Conservation (phyloP, 1,140 invertebrate species). For the Drosophila prosaltans region DNA sequence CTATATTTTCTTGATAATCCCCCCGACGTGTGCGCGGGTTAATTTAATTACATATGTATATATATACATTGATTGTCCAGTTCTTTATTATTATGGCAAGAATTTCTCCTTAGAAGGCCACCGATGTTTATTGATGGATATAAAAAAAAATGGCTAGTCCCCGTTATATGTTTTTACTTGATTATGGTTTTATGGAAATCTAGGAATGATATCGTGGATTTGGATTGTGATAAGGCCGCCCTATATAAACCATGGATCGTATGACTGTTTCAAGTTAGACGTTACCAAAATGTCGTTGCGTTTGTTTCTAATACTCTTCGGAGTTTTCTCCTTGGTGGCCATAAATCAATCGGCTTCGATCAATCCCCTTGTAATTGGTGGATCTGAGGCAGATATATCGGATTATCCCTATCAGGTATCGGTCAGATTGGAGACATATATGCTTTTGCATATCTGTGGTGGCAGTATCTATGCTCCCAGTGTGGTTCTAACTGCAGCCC, state of each 20-base stretch:
- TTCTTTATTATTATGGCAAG: constrained; percentile 19
- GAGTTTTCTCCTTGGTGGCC: constrained; percentile 30
- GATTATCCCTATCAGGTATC: constrained; percentile 69
- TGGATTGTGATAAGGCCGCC: constrained; percentile 31
- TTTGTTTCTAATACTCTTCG: constrained; percentile 47
- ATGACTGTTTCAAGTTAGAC: constrained; percentile 14
- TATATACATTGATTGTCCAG: not conserved
- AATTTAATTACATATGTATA: not conserved
- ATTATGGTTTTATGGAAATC: constrained; percentile 48
- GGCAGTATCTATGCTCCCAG: constrained; percentile 83
- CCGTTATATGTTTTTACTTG: constrained; percentile 36
- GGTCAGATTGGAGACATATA: constrained; percentile 67
- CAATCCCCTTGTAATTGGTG: constrained; percentile 58
- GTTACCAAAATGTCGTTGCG: constrained; percentile 39
- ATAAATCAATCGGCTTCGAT: constrained; percentile 41
- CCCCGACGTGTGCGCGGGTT: not conserved
- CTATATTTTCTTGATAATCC: constrained; percentile 30
- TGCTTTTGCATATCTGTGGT: constrained; percentile 67
- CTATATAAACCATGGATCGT: constrained; percentile 35
- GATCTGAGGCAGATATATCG: constrained; percentile 50
- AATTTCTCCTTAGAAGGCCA: constrained; percentile 38
- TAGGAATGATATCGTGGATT: constrained; percentile 42
- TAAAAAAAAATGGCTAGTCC: constrained; percentile 24
- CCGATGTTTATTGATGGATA: constrained; percentile 54
- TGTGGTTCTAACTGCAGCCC: constrained; percentile 85